Evolutionary conservation across 92 coral and sea anemone species (phyloP).

Genomic region (Virgularia gustaviana): DNA sequence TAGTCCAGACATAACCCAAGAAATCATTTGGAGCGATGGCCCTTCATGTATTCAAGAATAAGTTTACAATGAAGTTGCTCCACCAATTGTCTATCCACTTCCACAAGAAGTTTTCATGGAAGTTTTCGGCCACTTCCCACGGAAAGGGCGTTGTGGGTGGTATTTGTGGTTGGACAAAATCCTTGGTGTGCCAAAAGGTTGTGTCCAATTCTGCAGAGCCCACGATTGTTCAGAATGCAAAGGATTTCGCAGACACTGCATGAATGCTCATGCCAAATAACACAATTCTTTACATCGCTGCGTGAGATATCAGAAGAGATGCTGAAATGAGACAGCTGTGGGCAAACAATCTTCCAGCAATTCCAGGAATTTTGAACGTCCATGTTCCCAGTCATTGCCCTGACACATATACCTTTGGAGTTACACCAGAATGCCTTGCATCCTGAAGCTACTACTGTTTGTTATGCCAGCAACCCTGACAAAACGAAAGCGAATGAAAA

Average conservation of each 20-base stretch:
- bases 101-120: slow-evolving; percentile 57
- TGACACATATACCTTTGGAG: neutral
- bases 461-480: neutral
- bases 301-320: slow-evolving; percentile 34
- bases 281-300: slow-evolving; percentile 35
- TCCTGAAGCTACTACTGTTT: neutral
- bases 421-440: slow-evolving; percentile 4
- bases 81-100: slow-evolving; percentile 45
- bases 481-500: neutral
- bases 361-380: slow-evolving; percentile 35
- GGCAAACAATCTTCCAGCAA: slow-evolving; percentile 42
- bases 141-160: slow-evolving; percentile 71
- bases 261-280: slow-evolving; percentile 39
- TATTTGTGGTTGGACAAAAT: slow-evolving; percentile 62
- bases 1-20: slow-evolving; percentile 17
- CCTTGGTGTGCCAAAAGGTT: slow-evolving; percentile 53
- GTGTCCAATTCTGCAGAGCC: slow-evolving; percentile 32
- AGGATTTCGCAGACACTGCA: slow-evolving; percentile 46
- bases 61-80: slow-evolving; percentile 52
- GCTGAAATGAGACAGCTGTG: slow-evolving; percentile 30
- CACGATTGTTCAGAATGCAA: slow-evolving; percentile 35
- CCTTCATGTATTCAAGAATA: slow-evolving; percentile 71
- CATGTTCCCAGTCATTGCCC: slow-evolving; percentile 34
- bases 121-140: slow-evolving; percentile 68
- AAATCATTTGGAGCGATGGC: slow-evolving; percentile 60